phyloP scores from a whole-genome alignment of 2,113 vertebrate species.

The Sakesphorus luctuosus region DNA sequence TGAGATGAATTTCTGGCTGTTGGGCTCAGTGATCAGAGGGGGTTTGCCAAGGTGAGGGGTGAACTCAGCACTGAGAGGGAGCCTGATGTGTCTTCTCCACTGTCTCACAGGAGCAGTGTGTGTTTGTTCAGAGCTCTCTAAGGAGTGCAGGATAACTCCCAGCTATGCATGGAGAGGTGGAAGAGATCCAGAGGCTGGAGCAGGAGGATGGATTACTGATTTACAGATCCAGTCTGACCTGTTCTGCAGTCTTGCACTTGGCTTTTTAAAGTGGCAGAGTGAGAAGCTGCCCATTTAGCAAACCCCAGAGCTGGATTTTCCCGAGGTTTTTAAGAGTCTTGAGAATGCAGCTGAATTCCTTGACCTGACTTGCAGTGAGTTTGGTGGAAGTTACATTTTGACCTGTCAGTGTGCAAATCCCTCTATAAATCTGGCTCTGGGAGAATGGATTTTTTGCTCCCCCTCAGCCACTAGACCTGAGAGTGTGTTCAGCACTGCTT shows the following conservation, averaged over 20 bases:
- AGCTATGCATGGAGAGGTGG: background rate
- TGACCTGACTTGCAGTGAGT: background rate
- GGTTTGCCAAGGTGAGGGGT: background rate
- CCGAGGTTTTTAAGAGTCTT: background rate
- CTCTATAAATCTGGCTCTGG: background rate
- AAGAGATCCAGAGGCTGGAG: conserved; percentile 16
- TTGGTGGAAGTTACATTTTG: background rate
- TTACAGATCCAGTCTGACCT: conserved; percentile 54
- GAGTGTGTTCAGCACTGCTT: background rate
- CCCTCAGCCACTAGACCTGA: background rate
- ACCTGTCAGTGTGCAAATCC: background rate
- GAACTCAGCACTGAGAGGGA: background rate
- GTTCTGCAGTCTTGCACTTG: background rate
- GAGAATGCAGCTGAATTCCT: background rate
- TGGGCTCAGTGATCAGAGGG: background rate
- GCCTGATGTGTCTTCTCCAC: background rate
- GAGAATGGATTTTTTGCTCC: background rate
- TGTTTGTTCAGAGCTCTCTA: background rate
- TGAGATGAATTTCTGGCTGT: background rate
- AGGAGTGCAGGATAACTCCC: background rate
- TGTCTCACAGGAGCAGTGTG: background rate
- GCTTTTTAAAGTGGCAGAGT: background rate
- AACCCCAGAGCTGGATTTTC: background rate
- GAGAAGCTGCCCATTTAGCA: background rate
- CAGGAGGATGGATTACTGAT: conserved; percentile 41